These are phyloP conservation scores for Eupithecia subumbrata DNA, from an alignment of 2,888 invertebrate species.

Conservation along the genomic window DNA sequence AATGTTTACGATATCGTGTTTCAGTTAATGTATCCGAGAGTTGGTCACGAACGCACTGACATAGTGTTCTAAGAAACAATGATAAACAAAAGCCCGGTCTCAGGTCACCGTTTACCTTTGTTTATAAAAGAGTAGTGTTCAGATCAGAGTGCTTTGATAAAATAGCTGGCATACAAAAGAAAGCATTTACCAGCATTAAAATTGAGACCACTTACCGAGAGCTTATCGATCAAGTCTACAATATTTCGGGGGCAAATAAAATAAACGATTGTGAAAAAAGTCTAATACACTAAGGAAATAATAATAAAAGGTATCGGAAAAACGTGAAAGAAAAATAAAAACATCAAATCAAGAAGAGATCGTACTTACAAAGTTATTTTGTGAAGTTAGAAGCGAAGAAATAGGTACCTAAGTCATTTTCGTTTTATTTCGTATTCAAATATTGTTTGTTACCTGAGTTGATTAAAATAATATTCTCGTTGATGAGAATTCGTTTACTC, in stretches of 20 bases:
- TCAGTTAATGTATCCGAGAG: slow-evolving; percentile 51
- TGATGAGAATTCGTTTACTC: slow-evolving; percentile 19
- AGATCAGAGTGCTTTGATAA: slow-evolving; percentile 37
- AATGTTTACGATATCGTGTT: slow-evolving; percentile 57
- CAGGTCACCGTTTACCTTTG: slow-evolving; percentile 51
- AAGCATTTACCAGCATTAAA: slow-evolving; percentile 34
- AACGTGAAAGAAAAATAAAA: slow-evolving; percentile 43
- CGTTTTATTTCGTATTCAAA: slow-evolving; percentile 31
- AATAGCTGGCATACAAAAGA: slow-evolving; percentile 22
- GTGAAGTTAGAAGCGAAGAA: slow-evolving; percentile 36
- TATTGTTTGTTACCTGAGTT: slow-evolving; percentile 32
- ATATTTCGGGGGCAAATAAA: slow-evolving; percentile 35
- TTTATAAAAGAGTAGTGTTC: slow-evolving; percentile 38
- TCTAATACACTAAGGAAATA: slow-evolving; percentile 26
- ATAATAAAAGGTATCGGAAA: slow-evolving; percentile 36
- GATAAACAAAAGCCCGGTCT: slow-evolving; percentile 52
- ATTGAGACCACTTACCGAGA: slow-evolving; percentile 21
- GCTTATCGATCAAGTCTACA: slow-evolving; percentile 24
- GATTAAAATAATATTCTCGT: slow-evolving; percentile 30
- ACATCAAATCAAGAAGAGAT: slow-evolving; percentile 39
- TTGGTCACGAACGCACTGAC: slow-evolving; percentile 49
- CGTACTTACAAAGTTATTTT: slow-evolving; percentile 36
- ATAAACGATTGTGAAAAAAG: slow-evolving; percentile 35
- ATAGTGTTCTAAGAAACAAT: slow-evolving; percentile 52
- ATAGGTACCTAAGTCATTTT: slow-evolving; percentile 32